These are phyloP conservation scores for Amphipoea lucens DNA, from an alignment of 2,888 invertebrate species.

Conservation along the genomic window DNA sequence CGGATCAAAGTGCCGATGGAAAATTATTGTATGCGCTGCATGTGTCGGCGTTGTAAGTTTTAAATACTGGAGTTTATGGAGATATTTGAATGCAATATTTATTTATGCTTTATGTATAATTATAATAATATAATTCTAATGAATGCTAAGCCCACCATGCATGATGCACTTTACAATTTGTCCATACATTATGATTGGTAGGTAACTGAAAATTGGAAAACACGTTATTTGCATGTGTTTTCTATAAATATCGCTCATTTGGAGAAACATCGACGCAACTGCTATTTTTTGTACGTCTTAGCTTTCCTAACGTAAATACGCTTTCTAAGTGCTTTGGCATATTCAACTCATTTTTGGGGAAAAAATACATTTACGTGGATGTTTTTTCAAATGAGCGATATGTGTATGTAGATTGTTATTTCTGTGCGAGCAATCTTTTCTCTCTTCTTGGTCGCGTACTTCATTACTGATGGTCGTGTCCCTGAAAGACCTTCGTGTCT, in stretches of 20 bases:
- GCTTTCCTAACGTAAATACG: too few relatives aligned
- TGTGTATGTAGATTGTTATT: background rate
- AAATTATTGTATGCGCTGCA: constrained; percentile 56
- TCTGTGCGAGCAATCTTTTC: background rate
- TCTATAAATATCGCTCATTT: background rate
- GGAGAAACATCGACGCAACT: too few relatives aligned
- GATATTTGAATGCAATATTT: constrained; percentile 29
- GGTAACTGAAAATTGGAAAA: background rate
- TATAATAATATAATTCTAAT: constrained; percentile 24
- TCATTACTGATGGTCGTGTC: background rate
- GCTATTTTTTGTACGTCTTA: too few relatives aligned
- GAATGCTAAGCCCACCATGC: constrained; percentile 11
- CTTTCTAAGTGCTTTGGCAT: too few relatives aligned
- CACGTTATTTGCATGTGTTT: background rate
- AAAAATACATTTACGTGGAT: too few relatives aligned
- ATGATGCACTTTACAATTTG: background rate
- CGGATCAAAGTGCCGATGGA: constrained; percentile 66
- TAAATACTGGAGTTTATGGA: constrained; percentile 61
- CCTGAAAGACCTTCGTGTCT: background rate
- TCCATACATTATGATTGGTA: background rate
- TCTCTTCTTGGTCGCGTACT: background rate
- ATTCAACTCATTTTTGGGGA: background rate
- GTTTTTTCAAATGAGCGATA: too few relatives aligned
- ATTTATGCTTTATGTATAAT: constrained; percentile 14
- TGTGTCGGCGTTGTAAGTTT: constrained; percentile 41